These are phyloP conservation scores for Microvelia longipes DNA, from an alignment of 1,140 invertebrate genomes.

Conservation along the genomic window DNA sequence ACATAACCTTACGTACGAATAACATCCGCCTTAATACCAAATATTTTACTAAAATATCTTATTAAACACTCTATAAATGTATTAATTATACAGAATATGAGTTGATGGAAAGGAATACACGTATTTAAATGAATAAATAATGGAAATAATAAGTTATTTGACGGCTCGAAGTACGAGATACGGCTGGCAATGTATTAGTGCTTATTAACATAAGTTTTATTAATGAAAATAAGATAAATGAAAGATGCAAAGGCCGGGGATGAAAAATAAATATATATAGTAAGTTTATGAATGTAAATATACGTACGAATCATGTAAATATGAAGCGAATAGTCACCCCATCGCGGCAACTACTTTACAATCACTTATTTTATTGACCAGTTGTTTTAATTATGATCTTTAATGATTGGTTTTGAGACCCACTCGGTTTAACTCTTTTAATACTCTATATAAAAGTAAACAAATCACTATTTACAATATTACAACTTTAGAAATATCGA, in stretches of 20 bases:
- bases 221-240: not conserved
- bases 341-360: constrained; percentile 12
- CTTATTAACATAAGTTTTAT: not conserved
- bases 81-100: too few relatives aligned
- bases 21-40: not conserved
- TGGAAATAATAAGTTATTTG: too few relatives aligned
- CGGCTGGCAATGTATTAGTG: too few relatives aligned
- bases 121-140: too few relatives aligned
- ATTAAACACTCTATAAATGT: too few relatives aligned
- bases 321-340: not conserved
- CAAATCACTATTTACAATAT: too few relatives aligned
- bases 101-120: too few relatives aligned
- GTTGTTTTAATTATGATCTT: constrained; percentile 22
- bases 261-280: not conserved
- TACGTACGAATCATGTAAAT: not conserved
- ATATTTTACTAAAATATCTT: not conserved
- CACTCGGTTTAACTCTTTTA: too few relatives aligned
- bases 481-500: too few relatives aligned
- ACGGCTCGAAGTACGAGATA: too few relatives aligned
- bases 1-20: not conserved
- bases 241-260: not conserved
- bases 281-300: not conserved
- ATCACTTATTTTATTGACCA: constrained; percentile 23
- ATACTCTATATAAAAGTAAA: too few relatives aligned
- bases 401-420: constrained; percentile 8